These are phyloP conservation scores for Anabacerthia variegaticeps DNA, from an alignment of 2,797 vertebrate species.

Conservation along the genomic window DNA sequence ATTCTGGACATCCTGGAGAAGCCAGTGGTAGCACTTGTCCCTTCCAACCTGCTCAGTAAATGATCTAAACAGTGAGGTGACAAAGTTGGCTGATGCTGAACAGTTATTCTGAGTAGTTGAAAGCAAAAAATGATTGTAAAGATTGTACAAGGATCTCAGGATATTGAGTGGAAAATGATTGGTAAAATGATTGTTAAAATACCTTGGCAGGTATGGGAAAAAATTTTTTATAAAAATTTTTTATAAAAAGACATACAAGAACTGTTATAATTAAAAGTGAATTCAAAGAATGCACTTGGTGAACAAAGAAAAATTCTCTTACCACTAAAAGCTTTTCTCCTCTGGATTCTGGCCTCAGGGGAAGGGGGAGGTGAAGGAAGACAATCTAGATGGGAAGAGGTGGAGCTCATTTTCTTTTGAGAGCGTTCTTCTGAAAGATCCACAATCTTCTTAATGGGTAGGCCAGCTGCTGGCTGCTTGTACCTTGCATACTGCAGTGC, in stretches of 20 bases:
- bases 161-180: background rate
- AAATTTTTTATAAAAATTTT: background rate
- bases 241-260: background rate
- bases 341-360: slow-evolving; percentile 83
- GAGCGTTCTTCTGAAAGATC: slow-evolving; percentile 76
- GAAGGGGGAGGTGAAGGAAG: slow-evolving; percentile 91
- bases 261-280: background rate
- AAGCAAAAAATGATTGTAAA: background rate
- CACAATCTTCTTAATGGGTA: slow-evolving; percentile 84
- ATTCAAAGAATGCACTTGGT: background rate
- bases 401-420: slow-evolving; percentile 90
- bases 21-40: background rate
- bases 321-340: slow-evolving; percentile 86
- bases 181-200: background rate
- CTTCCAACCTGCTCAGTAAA: background rate
- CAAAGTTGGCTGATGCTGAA: background rate
- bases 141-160: background rate
- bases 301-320: slow-evolving; percentile 59
- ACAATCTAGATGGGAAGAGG: slow-evolving; percentile 90
- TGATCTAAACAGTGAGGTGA: background rate
- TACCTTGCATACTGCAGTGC: slow-evolving; percentile 93
- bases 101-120: background rate
- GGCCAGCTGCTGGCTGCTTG: slow-evolving; percentile 86
- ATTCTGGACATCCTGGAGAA: background rate
- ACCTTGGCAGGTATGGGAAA: background rate